Evolutionary conservation across 1,140 invertebrate species (phyloP), one percentile per base, ranked within the genome.

Genomic region (Leguminivora glycinivorella): DNA sequence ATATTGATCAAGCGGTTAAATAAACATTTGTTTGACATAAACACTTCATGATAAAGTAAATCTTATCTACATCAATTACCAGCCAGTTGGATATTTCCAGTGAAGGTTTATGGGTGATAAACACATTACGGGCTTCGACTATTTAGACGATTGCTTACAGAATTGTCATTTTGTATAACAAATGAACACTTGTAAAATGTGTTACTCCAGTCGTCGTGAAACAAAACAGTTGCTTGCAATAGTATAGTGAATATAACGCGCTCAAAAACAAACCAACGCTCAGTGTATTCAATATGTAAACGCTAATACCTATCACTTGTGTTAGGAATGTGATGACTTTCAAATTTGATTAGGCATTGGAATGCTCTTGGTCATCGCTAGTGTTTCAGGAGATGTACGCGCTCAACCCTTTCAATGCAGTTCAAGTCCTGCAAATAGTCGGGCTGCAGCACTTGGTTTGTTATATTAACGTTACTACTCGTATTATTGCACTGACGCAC

Each of bases 381-480:
- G 47, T 52, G 22, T 22, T 52, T 22, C 43, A 9, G n/a, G 58
- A 72, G 56, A 69, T 74, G 56, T 34, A 56, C 69, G 69, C 67
- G 0, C 67, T 72, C 7, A 69, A 73, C 40, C 72, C 75, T 22
- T 34, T 83, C 24, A 81, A 83, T 67, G 80, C 83, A 12, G 74
- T 89, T 4, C 76, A 81, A 56, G 81, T 89, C 1, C 63, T 88
- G 56, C 82, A 87, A n/a, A 72, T 84, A 6, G 73, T 83, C 6
- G 79, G 84, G 0, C 72, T 88, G 68, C 87, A 89, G 73, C 77
- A 85, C 72, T 84, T 84, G 70, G 87, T 89, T 74, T 87, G 87
- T 58, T 38, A 24, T 77, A 70, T 63, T 3, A 58, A 43, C 40
- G 0, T 43, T 43, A n/a, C n/a, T n/a, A n/a, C n/a, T n/a, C n/a